A percentile compares a stretch with the other conserved stretches of the same genome.
Conservation (phyloP, 2,888 invertebrate genomes). For the Saturnia pavonia region DNA sequence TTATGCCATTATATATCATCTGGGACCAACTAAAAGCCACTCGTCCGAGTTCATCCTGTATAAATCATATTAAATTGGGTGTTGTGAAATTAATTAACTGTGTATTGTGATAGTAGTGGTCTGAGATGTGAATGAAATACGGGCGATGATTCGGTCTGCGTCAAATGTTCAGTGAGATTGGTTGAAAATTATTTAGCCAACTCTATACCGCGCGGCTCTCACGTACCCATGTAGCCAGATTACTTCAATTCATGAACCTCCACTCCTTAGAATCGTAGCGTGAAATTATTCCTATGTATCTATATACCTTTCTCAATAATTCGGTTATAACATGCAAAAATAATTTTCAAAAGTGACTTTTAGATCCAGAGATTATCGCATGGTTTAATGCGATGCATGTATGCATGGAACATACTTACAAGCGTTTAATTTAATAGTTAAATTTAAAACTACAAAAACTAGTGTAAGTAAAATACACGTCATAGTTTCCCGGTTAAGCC, state of each 20-base stretch:
- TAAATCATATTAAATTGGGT: slow-evolving; percentile 25
- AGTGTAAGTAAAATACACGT: neutral
- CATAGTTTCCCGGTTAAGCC: slow-evolving; percentile 1
- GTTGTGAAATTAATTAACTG: slow-evolving; percentile 22
- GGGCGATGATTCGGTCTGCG: neutral
- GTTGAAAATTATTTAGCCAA: too few relatives aligned
- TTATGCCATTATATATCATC: slow-evolving; percentile 13
- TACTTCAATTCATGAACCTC: too few relatives aligned
- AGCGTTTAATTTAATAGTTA: neutral
- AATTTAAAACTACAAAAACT: neutral
- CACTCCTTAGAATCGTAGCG: too few relatives aligned
- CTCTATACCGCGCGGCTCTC: too few relatives aligned
- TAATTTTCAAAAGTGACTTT: too few relatives aligned
- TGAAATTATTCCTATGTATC: too few relatives aligned
- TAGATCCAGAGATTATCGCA: too few relatives aligned
- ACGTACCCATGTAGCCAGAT: too few relatives aligned
- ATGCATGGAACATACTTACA: too few relatives aligned
- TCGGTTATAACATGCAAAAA: too few relatives aligned
- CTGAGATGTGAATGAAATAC: slow-evolving; percentile 20
- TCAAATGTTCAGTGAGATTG: neutral
- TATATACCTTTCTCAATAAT: too few relatives aligned
- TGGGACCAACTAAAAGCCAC: slow-evolving; percentile 14
- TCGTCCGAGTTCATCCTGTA: slow-evolving; percentile 15
- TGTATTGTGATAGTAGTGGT: slow-evolving; percentile 19
- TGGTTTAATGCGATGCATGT: too few relatives aligned